Evolutionary conservation across 2,888 invertebrate species (phyloP).

Genomic region (Chrysodeixis includens): DNA sequence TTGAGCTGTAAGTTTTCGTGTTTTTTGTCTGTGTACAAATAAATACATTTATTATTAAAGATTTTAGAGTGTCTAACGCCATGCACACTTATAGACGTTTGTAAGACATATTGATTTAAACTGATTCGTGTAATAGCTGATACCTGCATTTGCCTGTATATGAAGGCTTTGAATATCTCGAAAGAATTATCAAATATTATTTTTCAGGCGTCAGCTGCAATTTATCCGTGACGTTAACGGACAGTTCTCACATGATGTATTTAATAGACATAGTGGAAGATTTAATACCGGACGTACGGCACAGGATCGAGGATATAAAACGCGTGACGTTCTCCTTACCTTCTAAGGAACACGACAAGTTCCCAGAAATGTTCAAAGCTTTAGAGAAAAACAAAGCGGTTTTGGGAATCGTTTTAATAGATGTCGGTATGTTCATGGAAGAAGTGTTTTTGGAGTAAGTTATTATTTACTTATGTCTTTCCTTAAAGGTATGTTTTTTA

Average conservation of each 20-base stretch:
- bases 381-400: constrained; percentile 16
- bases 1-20: too few relatives aligned
- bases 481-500: too few relatives aligned
- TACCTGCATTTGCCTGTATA: too few relatives aligned
- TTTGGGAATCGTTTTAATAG: constrained; percentile 28
- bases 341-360: constrained; percentile 17
- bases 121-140: too few relatives aligned
- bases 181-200: too few relatives aligned
- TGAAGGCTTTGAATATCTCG: too few relatives aligned
- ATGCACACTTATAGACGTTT: too few relatives aligned
- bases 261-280: constrained; percentile 18
- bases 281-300: constrained; percentile 11
- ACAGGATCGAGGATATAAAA: constrained; percentile 14
- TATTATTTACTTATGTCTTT: too few relatives aligned
- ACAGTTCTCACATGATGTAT: constrained; percentile 13
- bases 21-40: too few relatives aligned
- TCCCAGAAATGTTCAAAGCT: constrained; percentile 25
- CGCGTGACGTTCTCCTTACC: constrained; percentile 38
- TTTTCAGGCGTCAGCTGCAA: constrained; percentile 43
- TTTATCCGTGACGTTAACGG: constrained; percentile 25
- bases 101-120: too few relatives aligned
- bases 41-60: too few relatives aligned
- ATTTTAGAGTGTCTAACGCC: too few relatives aligned
- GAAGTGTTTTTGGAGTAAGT: constrained; percentile 44
- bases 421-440: constrained; percentile 45